Percentiles rank a stretch among this genome's conserved stretches.
Conservation (phyloP, 1,140 invertebrate species). For the Ericerus pela region DNA sequence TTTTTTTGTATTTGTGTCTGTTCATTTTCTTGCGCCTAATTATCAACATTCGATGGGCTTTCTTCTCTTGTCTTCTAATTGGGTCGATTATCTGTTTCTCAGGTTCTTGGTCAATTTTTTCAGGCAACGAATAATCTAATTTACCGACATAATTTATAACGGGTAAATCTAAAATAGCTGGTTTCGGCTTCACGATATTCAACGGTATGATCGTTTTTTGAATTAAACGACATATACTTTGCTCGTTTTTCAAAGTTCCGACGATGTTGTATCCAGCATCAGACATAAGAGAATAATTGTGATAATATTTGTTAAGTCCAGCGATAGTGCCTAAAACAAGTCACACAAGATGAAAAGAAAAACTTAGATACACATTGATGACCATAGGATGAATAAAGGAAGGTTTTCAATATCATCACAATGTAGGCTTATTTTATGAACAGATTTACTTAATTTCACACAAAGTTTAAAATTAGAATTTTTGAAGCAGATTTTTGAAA, state of each 20-base stretch:
- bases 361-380: no score
- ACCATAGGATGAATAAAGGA: no score
- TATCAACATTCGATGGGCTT: background rate
- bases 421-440: no score
- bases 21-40: conserved; percentile 4
- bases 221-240: background rate
- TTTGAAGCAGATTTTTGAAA: no score
- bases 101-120: conserved; percentile 7
- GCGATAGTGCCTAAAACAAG: no score
- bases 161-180: background rate
- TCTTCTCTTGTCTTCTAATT: conserved; percentile 4
- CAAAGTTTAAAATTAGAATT: no score
- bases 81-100: conserved; percentile 27
- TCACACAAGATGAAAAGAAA: no score
- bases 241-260: background rate
- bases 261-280: no score
- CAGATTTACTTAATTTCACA: no score
- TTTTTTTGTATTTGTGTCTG: background rate
- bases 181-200: background rate
- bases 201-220: background rate
- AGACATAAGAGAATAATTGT: no score
- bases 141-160: background rate
- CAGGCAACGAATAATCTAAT: background rate
- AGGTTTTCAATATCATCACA: no score
- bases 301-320: no score